A percentile compares a stretch with the other conserved stretches of the same genome.
phyloP scores from a whole-genome alignment of 2,888 invertebrate genomes.

The Tanaodytes sp. region DNA sequence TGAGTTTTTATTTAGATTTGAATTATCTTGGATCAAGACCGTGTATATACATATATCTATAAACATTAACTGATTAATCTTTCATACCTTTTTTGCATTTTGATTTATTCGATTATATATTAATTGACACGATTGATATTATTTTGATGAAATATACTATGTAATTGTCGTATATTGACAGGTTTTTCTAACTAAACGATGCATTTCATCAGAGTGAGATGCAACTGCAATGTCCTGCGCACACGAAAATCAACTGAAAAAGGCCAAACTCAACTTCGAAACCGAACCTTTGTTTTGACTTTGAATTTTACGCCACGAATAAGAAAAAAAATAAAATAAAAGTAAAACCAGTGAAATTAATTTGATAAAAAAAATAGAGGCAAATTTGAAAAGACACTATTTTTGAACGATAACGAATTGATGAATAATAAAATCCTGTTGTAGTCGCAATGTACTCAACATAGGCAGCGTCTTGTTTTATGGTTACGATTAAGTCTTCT shows the following conservation, averaged over 20 bases:
- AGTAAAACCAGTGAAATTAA: no score
- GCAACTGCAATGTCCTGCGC: slow-evolving; percentile 52
- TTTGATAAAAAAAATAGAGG: no score
- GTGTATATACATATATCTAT: no score
- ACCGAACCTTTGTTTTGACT: slow-evolving; percentile 58
- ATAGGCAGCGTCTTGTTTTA: slow-evolving; percentile 42
- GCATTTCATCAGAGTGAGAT: slow-evolving; percentile 68
- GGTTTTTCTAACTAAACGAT: slow-evolving; percentile 71
- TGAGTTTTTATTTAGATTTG: no score
- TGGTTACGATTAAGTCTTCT: slow-evolving; percentile 49
- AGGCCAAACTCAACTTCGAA: slow-evolving; percentile 61
- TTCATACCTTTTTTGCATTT: no score
- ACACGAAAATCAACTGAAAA: slow-evolving; percentile 54
- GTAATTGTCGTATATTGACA: slow-evolving; percentile 70
- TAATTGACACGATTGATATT: no score
- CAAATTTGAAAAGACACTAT: slow-evolving; percentile 11
- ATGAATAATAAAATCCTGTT: slow-evolving; percentile 9
- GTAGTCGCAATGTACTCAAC: slow-evolving; percentile 35
- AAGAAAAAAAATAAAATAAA: slow-evolving; percentile 7
- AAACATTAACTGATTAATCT: no score
- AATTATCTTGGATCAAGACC: no score
- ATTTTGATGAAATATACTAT: slow-evolving; percentile 60
- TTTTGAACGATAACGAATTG: background rate
- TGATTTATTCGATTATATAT: no score
- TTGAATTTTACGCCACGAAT: slow-evolving; percentile 42